Base-by-base conservation (phyloP, 2,888 invertebrate species). In the Ommatoiulus sabulosus region DNA sequence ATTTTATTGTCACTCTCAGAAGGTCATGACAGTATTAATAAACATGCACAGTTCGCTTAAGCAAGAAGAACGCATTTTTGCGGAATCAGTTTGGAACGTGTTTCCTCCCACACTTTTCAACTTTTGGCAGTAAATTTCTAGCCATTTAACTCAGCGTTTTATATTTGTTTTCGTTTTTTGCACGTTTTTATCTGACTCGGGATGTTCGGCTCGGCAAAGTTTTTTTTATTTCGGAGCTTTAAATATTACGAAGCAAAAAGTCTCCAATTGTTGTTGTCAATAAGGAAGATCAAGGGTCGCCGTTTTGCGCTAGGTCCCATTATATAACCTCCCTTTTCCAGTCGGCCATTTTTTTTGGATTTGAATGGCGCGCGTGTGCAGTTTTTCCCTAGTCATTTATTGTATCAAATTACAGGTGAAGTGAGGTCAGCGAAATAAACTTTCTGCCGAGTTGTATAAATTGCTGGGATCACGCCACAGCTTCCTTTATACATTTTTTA, bases 371-470 rank as follows among this genome's bases (percentile, higher is more conserved):
- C 63, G 63, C 63, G 63, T 63, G 63, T 63, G 63, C 63, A 8
- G n/a, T 63, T 63, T 48, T 63, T 63, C 63, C 20, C 63, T 15
- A 4, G 20, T 20, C 63, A 63, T 63, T 63, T 63, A 63, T 20
- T 63, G 63, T 63, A 63, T 63, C 63, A 63, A 63, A 63, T 63
- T 63, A 63, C 63, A 63, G 63, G 63, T 63, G 63, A 63, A 63
- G 63, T 63, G 63, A 63, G 63, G 63, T 63, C 63, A 63, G 63
- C 63, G 8, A 63, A 63, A 63, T 63, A 63, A 20, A 20, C 63
- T 63, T 63, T 63, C 20, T 63, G 20, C 63, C 5, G 20, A 63
- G 20, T 20, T 63, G 8, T n/a, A 15, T 6, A 63, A 15, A 63
- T 4, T 20, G 63, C 20, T n/a, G 15, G 4, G 15, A 6, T 63